Percentiles rank a stretch among this genome's conserved stretches.
Conservation (phyloP, 1,140 invertebrate genomes). For the Proales similis region DNA sequence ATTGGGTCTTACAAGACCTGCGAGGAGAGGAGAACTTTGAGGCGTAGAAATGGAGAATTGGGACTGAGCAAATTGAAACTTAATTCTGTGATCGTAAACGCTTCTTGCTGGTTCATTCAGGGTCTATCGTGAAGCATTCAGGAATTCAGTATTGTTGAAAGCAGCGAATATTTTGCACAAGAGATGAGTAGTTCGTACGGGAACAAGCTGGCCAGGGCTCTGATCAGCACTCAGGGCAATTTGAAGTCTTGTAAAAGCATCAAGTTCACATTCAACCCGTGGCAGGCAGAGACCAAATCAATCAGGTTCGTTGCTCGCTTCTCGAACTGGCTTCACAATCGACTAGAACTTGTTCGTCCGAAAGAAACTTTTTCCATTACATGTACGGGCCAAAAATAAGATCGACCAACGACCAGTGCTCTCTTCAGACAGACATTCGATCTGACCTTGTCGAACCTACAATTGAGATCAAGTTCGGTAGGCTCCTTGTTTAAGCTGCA, state of each 20-base stretch:
- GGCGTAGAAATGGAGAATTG: too few species aligned
- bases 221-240: conserved; percentile 13
- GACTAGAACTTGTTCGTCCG: not conserved
- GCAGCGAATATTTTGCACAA: too few species aligned
- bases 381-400: conserved; percentile 14
- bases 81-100: too few species aligned
- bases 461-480: conserved; percentile 35
- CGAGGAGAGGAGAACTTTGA: too few species aligned
- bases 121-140: too few species aligned
- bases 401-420: conserved; percentile 12
- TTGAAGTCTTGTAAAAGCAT: conserved; percentile 30
- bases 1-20: too few species aligned
- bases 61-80: too few species aligned
- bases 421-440: conserved; percentile 25
- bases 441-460: conserved; percentile 16
- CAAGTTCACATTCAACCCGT: conserved; percentile 25
- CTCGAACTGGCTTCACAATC: not conserved
- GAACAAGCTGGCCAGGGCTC: conserved; percentile 31
- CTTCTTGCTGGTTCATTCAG: too few species aligned
- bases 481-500: not conserved
- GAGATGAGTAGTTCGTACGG: conserved; percentile 35
- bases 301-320: not conserved
- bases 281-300: conserved; percentile 26
- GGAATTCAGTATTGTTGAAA: too few species aligned
- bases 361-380: conserved; percentile 35